phyloP scores from a whole-genome alignment of 2,888 invertebrate species.

The Lasiommata megera region DNA sequence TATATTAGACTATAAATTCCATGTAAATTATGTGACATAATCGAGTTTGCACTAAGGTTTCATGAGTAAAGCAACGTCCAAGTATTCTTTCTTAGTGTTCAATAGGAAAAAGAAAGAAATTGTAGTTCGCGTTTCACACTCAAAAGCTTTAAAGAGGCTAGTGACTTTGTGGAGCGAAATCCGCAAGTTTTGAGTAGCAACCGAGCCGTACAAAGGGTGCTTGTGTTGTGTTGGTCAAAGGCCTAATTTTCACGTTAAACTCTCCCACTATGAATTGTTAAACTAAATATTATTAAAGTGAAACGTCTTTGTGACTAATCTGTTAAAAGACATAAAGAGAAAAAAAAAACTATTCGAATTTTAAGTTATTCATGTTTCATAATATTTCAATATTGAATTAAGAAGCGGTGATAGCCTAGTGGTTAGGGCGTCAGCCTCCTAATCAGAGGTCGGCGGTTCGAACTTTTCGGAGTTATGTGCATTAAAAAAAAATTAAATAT shows the following conservation, averaged over 20 bases:
- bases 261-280: not conserved
- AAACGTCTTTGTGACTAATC: no score
- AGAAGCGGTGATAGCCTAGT: no score
- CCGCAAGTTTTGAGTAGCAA: slow-evolving; percentile 18
- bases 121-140: slow-evolving; percentile 15
- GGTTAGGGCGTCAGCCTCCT: no score
- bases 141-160: slow-evolving; percentile 10
- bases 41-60: slow-evolving; percentile 15
- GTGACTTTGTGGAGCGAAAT: slow-evolving; percentile 20
- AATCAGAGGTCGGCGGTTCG: no score
- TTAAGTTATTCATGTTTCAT: no score
- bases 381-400: no score
- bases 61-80: slow-evolving; percentile 19
- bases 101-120: slow-evolving; percentile 24
- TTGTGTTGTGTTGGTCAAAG: slow-evolving; percentile 23
- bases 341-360: no score
- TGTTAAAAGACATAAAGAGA: no score
- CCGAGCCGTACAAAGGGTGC: slow-evolving; percentile 10
- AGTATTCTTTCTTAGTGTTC: slow-evolving; percentile 22
- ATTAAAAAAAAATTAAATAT: no score
- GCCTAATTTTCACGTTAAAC: slow-evolving; percentile 7
- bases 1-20: slow-evolving; percentile 1
- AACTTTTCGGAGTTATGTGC: no score
- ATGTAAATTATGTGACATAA: slow-evolving; percentile 25
- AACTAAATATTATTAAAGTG: not conserved